Evolutionary conservation across 2,888 invertebrate genomes (phyloP), one percentile per base, ranked within the genome.

Genomic region (Callyntrura sp.): DNA sequence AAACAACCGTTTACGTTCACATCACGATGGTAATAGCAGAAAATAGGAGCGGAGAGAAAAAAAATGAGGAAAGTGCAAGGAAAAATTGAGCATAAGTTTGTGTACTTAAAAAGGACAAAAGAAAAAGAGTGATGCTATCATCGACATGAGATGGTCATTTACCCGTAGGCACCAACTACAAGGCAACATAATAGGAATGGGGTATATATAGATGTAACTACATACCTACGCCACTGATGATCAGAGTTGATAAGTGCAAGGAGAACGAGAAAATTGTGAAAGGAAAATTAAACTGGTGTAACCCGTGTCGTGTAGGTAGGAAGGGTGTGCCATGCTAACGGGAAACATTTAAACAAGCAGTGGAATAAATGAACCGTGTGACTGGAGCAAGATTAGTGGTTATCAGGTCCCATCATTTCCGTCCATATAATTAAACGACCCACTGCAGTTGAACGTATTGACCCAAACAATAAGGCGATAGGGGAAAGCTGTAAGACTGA

Each of bases 231-330:
- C n/a, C n/a, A 11, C 4, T 14, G 65, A 28, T 65, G 65, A 28
- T 65, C 25, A 28, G 17, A 25, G 23, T 17, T 73, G 73, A 73
- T 45, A 73, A 73, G 73, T 73, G 23, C 1, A 20, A 60, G 43
- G 25, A 25, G 28, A 68, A 48, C 6, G 83, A 68, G 25, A 83
- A 83, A 20, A 48, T 43, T 60, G 82, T 25, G 84, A 84, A 55
- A 60, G 11, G n/a, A 85, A 28, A 65, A 51, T 51, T 14, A n/a
- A n/a, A n/a, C n/a, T n/a, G n/a, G n/a, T n/a, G n/a, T n/a, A n/a
- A n/a, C n/a, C n/a, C n/a, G n/a, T n/a, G n/a, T n/a, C n/a, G n/a
- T n/a, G n/a, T n/a, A n/a, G n/a, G n/a, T n/a, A n/a, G n/a, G n/a
- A n/a, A n/a, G n/a, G n/a, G n/a, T n/a, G n/a, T n/a, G n/a, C n/a